Percentiles rank a stretch among this genome's conserved stretches.
phyloP scores from a whole-genome alignment of 2,797 vertebrate species.

The Sus cebifrons region DNA sequence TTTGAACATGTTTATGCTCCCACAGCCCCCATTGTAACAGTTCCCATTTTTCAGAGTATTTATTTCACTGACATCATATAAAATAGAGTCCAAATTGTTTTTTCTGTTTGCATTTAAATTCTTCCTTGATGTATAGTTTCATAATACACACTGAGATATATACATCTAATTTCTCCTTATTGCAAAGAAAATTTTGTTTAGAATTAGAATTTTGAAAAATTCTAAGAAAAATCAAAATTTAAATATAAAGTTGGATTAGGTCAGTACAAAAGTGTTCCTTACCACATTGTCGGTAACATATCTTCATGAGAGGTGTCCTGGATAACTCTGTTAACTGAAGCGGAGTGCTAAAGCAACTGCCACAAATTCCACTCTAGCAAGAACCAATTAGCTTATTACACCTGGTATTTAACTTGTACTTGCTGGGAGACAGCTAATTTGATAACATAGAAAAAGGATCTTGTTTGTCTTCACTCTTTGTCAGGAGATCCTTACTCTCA shows the following conservation, averaged over 20 bases:
- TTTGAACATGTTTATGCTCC: not conserved
- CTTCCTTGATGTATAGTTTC: not conserved
- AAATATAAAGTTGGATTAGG: not conserved
- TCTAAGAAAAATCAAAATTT: not conserved
- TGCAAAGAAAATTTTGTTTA: constrained; percentile 10
- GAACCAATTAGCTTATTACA: not conserved
- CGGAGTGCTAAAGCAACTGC: not conserved
- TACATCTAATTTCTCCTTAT: not conserved
- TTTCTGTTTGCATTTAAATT: not conserved
- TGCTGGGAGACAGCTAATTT: not conserved
- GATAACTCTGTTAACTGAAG: not conserved
- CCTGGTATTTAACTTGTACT: not conserved
- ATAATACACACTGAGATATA: not conserved
- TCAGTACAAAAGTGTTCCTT: not conserved
- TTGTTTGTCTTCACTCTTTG: not conserved
- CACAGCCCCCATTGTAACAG: not conserved
- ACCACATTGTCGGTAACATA: not conserved
- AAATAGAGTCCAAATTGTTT: not conserved
- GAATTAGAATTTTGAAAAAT: constrained; percentile 1
- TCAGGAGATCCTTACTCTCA: not conserved
- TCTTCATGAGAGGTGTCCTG: not conserved
- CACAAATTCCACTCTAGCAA: not conserved
- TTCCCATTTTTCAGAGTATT: not conserved
- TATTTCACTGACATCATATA: not conserved
- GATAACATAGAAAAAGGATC: not conserved